These are phyloP conservation scores for Alcis repandata DNA, from an alignment of 2,888 invertebrate genomes.

Conservation along the genomic window DNA sequence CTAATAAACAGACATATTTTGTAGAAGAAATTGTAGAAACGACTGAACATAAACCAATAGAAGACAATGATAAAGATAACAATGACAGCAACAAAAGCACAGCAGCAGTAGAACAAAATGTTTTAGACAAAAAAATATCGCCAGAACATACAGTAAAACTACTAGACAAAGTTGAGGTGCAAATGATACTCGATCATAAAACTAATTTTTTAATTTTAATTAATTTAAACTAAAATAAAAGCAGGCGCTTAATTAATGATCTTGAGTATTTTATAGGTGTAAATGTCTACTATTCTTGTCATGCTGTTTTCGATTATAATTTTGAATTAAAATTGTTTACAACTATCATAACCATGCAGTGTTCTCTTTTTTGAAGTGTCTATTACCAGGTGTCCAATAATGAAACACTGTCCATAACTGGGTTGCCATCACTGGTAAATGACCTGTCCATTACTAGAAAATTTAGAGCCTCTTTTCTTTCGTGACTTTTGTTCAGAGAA, in stretches of 20 bases:
- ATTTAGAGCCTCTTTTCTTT: constrained; percentile 12
- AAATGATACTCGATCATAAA: constrained; percentile 23
- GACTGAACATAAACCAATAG: constrained; percentile 8
- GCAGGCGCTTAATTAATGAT: not conserved
- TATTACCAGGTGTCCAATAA: constrained; percentile 10
- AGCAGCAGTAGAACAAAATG: constrained; percentile 14
- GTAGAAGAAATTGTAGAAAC: constrained; percentile 15
- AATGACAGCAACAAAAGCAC: constrained; percentile 10
- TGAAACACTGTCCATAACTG: constrained; percentile 11
- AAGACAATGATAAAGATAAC: constrained; percentile 8
- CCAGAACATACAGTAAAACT: constrained; percentile 17
- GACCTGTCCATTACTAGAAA: constrained; percentile 13
- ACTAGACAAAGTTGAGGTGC: constrained; percentile 13
- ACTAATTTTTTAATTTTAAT: constrained; percentile 9
- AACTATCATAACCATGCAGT: constrained; percentile 10
- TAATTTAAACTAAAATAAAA: constrained; percentile 9
- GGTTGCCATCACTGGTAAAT: constrained; percentile 7
- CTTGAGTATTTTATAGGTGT: constrained; percentile 4
- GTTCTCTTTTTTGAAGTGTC: constrained; percentile 7
- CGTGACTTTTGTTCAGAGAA: constrained; percentile 12
- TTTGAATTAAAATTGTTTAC: constrained; percentile 7
- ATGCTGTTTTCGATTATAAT: not conserved
- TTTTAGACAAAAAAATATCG: constrained; percentile 3
- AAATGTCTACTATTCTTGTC: not conserved
- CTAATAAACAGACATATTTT: constrained; percentile 12